Evolutionary conservation across 2,888 invertebrate species (phyloP), one percentile per base, ranked within the genome.

Genomic region (Hypomecis punctinalis): DNA sequence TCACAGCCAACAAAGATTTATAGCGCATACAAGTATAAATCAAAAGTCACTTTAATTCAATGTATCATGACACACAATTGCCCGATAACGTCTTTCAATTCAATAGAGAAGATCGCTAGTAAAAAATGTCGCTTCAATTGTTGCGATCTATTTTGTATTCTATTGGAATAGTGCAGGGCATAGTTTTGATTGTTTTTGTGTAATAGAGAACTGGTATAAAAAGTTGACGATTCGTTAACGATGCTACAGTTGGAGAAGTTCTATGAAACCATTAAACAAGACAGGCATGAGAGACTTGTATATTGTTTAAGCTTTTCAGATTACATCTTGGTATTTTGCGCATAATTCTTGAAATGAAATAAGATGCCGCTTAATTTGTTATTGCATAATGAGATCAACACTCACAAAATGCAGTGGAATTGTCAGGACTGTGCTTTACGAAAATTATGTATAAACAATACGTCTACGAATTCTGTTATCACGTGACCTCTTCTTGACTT

Each of bases 1-100:
- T 66, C 35, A n/a, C 36, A 56, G 10, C 6, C 11, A 47, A 53
- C 36, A 54, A 60, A 53, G 42, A 56, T 52, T 36, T 55, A 64
- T 56, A 35, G 37, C 33, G n/a, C 13, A 48, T n/a, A 33, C 11
- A 45, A n/a, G 2, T 40, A 61, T 45, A 53, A 49, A 66, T 65
- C 39, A 57, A 66, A 66, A 67, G 36, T 39, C 42, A 49, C 68
- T 66, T 52, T 68, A 65, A 51, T 57, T 57, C 68, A 33, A 59
- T 57, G 52, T 48, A 52, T 60, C 67, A 71, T 35, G 60, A 63
- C 51, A 52, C 23, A 67, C 54, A 57, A 59, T 68, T 47, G 54
- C 63, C 11, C 51, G 52, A 46, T 35, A 62, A 51, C 2, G 9
- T 49, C 59, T 46, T 40, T 61, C 42, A 43, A 59, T 63, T 63